Conservation (phyloP, 2,113 vertebrate genomes). For the Hirundichthys speculiger region DNA sequence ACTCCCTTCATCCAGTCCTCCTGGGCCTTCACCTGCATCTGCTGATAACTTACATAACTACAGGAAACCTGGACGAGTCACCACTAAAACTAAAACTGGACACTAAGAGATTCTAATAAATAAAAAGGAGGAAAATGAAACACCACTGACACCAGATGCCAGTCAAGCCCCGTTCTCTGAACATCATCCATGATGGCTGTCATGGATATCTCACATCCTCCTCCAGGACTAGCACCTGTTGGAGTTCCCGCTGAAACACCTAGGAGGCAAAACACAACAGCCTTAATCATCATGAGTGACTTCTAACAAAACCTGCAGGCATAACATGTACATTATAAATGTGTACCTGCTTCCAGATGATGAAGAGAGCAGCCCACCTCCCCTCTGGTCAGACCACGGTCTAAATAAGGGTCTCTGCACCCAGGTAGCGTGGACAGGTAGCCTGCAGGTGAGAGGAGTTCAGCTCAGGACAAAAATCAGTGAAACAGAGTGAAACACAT, state of each 20-base stretch:
- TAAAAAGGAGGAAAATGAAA: background rate
- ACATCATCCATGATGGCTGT: constrained; percentile 84
- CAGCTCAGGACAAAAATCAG: constrained; percentile 73
- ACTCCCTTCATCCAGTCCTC: too few species aligned
- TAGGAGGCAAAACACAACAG: constrained; percentile 53
- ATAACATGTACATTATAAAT: background rate
- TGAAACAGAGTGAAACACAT: constrained; percentile 7
- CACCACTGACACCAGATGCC: constrained; percentile 89
- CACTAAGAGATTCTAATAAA: too few species aligned
- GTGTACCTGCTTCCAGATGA: constrained; percentile 84
- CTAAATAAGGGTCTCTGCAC: too few species aligned
- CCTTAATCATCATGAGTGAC: background rate
- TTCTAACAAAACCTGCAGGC: background rate
- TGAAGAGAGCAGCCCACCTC: constrained; percentile 91
- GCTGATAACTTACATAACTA: too few species aligned
- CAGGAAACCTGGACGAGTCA: too few species aligned
- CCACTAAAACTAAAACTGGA: too few species aligned
- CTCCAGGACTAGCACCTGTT: constrained; percentile 86
- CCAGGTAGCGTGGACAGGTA: constrained; percentile 88
- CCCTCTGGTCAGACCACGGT: constrained; percentile 87
- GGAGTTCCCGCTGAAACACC: constrained; percentile 82
- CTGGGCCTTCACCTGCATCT: too few species aligned
- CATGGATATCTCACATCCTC: constrained; percentile 88
- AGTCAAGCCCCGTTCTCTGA: constrained; percentile 81
- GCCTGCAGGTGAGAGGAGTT: constrained; percentile 87